These are phyloP conservation scores for Spondyliosoma cantharus DNA, from an alignment of 2,797 vertebrate genomes.

Conservation along the genomic window DNA sequence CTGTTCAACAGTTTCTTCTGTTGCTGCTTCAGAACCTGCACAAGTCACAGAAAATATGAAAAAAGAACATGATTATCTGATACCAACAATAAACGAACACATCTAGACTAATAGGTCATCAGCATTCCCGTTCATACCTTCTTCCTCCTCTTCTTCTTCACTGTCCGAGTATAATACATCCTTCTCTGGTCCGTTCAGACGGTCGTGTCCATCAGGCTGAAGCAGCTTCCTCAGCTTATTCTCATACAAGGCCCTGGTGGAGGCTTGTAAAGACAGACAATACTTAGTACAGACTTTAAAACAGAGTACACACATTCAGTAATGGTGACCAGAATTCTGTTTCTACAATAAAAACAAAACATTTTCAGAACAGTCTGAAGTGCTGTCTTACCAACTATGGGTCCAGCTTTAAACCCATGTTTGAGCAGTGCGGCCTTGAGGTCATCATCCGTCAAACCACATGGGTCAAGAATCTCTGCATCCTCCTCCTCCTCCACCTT, in stretches of 20 bases:
- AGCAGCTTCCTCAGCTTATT: conserved; percentile 84
- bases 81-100: not conserved
- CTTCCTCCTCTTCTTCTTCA: conserved; percentile 71
- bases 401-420: conserved; percentile 86
- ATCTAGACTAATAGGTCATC: not conserved
- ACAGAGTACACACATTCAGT: not conserved
- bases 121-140: conserved; percentile 55
- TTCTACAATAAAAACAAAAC: not conserved
- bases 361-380: not conserved
- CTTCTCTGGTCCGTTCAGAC: conserved; percentile 60
- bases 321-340: not conserved
- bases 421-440: conserved; percentile 80
- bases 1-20: conserved; percentile 28
- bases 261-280: conserved; percentile 78
- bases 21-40: conserved; percentile 59
- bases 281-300: not conserved
- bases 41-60: conserved; percentile 26
- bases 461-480: conserved; percentile 73
- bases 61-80: not conserved
- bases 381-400: conserved; percentile 85
- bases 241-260: conserved; percentile 88
- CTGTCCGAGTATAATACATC: conserved; percentile 76
- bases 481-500: conserved; percentile 37
- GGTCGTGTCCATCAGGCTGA: conserved; percentile 40
- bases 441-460: conserved; percentile 82